Base-by-base conservation (phyloP, 2,113 vertebrate genomes). In the Rana temporaria region DNA sequence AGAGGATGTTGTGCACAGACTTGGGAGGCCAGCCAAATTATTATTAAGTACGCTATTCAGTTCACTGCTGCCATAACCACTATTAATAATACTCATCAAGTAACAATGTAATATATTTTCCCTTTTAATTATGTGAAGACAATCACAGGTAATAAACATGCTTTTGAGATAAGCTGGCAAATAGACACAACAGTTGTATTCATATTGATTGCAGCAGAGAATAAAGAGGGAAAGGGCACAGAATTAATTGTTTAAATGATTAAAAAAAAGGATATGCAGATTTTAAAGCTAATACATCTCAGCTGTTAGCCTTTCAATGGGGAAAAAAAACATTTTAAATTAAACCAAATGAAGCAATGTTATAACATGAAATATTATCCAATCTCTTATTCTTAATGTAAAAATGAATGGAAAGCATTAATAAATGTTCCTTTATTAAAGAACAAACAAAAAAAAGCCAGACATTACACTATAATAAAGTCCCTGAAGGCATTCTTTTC, bases 351-450 rank as follows among this genome's bases (percentile, higher is more conserved):
- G 18, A n/a, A 22, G 20, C 9, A 38, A 30, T 12, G 22, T 34
- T 55, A 55, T 26, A 81, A 71, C 38, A 64, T 53, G 32, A 70
- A 62, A 19, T 52, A 70, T 62, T 42, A 70, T 16, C 19, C 19
- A 22, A 17, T 53, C 14, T 24, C 30, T 15, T 59, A 19, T 18
- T 63, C 72, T 62, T 62, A 71, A 62, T 30, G 18, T 18, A 26
- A 48, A 70, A 70, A 34, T 62, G 30, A 79, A 69, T 79, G 69
- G 16, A 32, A 69, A 69, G 53, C 32, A 79, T 79, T 66, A 79
- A 67, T 55, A 17, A 57, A 67, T 56, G 48, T 34, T 60, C 12
- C 56, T 68, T 57, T 67, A 18, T 67, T 20, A 11, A 34, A 63
- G 55, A 66, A 55, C 48, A 65, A 64, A 55, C 22, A 56, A 24